Conservation (phyloP, 1,140 invertebrate genomes). For the Eueides isabella region DNA sequence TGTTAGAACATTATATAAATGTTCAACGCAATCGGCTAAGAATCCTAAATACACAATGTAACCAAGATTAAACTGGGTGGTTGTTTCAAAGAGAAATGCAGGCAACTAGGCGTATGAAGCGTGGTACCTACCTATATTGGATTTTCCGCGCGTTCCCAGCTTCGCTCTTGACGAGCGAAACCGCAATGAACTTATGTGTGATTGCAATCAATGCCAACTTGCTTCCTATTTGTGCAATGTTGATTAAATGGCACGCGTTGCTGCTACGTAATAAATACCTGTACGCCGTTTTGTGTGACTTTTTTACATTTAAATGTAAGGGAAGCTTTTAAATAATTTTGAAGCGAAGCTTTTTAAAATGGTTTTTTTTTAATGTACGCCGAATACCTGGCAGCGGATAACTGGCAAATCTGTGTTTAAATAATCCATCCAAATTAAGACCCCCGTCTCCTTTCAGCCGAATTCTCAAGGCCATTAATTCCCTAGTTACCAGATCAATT, state of each 20-base stretch:
- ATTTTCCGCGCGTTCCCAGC: not conserved
- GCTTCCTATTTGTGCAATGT: constrained; percentile 14
- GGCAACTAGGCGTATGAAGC: not conserved
- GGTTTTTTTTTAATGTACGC: too few relatives aligned
- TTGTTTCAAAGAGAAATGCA: not conserved
- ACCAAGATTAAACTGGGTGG: not conserved
- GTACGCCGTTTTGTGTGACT: not conserved
- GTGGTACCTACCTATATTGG: not conserved
- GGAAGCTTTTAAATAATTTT: too few relatives aligned
- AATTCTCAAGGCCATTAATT: too few relatives aligned
- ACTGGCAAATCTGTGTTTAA: too few relatives aligned
- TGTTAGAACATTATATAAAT: not conserved
- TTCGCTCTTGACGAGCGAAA: constrained; percentile 13
- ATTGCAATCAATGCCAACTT: constrained; percentile 18
- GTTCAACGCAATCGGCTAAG: not conserved
- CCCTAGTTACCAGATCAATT: too few relatives aligned
- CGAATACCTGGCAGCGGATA: too few relatives aligned
- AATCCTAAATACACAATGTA: not conserved
- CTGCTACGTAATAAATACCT: not conserved
- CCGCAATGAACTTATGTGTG: constrained; percentile 13
- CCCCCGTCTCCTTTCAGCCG: too few relatives aligned
- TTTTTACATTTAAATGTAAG: not conserved
- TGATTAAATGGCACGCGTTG: not conserved
- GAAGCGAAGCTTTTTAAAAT: too few relatives aligned
- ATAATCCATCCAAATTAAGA: too few relatives aligned